These are phyloP conservation scores for Callospermophilus lateralis DNA, from an alignment of 2,113 vertebrate genomes.

Conservation along the genomic window DNA sequence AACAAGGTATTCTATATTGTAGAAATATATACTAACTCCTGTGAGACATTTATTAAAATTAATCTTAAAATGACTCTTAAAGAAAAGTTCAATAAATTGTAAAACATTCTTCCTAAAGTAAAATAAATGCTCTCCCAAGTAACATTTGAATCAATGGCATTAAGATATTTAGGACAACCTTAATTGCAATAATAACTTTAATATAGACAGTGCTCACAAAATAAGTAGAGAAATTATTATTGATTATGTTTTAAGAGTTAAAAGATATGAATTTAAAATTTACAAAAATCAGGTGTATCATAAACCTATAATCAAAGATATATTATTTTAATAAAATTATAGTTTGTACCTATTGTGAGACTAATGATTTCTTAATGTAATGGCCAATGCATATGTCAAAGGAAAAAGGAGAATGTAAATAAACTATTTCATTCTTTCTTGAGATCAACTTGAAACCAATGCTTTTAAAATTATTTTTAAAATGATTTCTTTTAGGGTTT, in stretches of 20 bases:
- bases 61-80: conserved; percentile 10
- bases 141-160: background rate
- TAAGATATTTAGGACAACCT: background rate
- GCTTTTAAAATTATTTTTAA: conserved; percentile 5
- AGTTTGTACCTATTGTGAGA: background rate
- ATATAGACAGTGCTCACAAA: background rate
- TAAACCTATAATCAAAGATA: conserved; percentile 12
- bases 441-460: background rate
- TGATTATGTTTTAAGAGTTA: background rate
- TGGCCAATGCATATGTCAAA: background rate
- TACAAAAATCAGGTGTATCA: background rate
- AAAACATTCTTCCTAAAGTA: background rate
- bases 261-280: conserved; percentile 2
- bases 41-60: background rate
- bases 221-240: background rate
- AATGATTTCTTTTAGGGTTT: background rate
- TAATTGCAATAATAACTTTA: background rate
- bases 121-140: background rate
- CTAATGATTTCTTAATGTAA: background rate
- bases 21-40: background rate
- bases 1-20: background rate
- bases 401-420: background rate
- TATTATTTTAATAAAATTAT: background rate
- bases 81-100: background rate
- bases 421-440: background rate